Evolutionary conservation across 2,797 vertebrate species (phyloP).

Genomic region (Peromyscus eremicus): DNA sequence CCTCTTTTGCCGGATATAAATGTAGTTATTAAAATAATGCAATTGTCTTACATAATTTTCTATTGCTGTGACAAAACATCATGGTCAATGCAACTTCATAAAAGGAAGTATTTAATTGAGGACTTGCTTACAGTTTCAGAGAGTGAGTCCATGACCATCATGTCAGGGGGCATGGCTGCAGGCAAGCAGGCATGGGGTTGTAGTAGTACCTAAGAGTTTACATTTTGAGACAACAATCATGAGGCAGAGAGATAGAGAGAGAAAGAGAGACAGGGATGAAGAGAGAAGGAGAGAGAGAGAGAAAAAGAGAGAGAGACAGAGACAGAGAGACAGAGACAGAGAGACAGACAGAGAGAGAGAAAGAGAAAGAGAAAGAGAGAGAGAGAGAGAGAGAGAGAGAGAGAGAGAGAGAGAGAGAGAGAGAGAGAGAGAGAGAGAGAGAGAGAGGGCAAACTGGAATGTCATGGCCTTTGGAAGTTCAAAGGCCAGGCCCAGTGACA

Average conservation of each 20-base stretch:
- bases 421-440: neutral
- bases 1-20: constrained; percentile 50
- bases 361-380: too few species aligned
- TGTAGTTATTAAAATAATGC: constrained; percentile 51
- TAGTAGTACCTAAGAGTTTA: neutral
- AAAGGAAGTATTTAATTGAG: neutral
- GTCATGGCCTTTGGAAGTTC: neutral
- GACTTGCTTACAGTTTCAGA: neutral
- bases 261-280: too few species aligned
- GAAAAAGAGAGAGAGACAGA: too few species aligned
- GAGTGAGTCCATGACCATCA: neutral
- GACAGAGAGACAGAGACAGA: neutral
- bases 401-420: too few species aligned
- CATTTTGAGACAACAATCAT: neutral
- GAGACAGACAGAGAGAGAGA: neutral
- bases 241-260: neutral
- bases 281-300: neutral
- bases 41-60: neutral
- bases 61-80: neutral
- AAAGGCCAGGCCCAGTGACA: neutral
- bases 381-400: neutral
- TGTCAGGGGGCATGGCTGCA: neutral
- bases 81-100: neutral
- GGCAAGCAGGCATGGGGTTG: neutral
- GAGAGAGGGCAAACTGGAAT: neutral